A percentile compares a stretch with the other conserved stretches of the same genome.
These are phyloP conservation scores for Danaus melanippus DNA, from an alignment of 1,140 invertebrate species.

Conservation along the genomic window DNA sequence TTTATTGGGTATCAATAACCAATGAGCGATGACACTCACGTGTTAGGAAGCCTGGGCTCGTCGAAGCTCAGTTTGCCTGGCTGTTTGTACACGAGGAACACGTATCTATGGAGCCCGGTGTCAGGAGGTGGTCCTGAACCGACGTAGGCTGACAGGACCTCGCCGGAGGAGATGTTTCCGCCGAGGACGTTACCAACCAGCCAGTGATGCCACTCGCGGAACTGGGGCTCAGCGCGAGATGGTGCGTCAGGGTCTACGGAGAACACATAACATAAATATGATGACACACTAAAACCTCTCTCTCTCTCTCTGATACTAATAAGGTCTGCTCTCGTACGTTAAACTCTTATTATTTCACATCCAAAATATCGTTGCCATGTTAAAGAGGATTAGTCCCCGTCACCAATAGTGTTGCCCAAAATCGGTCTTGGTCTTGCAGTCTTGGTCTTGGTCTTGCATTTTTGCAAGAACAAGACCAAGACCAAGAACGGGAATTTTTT, in stretches of 20 bases:
- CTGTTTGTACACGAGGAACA: constrained; percentile 91
- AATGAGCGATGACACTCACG: constrained; percentile 33
- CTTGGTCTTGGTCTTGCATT: too few species aligned
- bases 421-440: too few species aligned
- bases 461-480: too few species aligned
- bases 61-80: constrained; percentile 76
- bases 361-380: too few species aligned
- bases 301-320: too few species aligned
- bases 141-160: constrained; percentile 84
- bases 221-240: constrained; percentile 82
- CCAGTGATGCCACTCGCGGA: constrained; percentile 94
- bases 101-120: constrained; percentile 92
- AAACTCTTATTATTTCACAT: too few species aligned
- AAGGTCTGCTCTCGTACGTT: too few species aligned
- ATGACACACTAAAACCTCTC: too few species aligned
- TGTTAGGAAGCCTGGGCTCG: constrained; percentile 78
- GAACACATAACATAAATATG: too few species aligned
- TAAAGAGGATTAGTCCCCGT: too few species aligned
- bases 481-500: too few species aligned
- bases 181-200: constrained; percentile 93
- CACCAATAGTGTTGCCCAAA: too few species aligned
- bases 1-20: not conserved
- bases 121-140: constrained; percentile 87
- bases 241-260: constrained; percentile 90
- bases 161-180: constrained; percentile 79